These are phyloP conservation scores for Cryptotermes secundus DNA, from an alignment of 1,140 invertebrate genomes.

Conservation along the genomic window DNA sequence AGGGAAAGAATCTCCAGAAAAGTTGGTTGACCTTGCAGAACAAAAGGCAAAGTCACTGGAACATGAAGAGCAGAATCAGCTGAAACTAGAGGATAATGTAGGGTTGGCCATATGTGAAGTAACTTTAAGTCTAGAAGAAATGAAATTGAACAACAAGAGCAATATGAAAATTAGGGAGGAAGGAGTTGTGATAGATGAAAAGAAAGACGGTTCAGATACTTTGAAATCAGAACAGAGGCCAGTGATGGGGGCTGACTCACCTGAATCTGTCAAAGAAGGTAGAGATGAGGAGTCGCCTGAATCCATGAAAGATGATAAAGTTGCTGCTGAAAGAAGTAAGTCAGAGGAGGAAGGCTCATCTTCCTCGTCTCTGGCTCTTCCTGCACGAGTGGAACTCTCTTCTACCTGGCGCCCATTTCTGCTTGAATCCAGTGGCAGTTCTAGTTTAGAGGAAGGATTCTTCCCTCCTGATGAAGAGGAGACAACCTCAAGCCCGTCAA, in stretches of 20 bases:
- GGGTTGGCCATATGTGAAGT: too few species aligned
- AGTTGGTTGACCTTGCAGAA: neutral
- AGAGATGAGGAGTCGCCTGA: conserved; percentile 18
- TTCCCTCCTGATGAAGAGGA: conserved; percentile 68
- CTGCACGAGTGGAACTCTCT: conserved; percentile 27
- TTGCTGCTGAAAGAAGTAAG: conserved; percentile 21
- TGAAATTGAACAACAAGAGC: too few species aligned
- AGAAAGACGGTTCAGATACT: neutral
- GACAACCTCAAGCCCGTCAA: conserved; percentile 55
- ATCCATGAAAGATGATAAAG: neutral
- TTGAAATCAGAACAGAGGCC: neutral
- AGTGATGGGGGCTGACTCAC: neutral
- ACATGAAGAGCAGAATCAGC: too few species aligned
- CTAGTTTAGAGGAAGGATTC: conserved; percentile 78
- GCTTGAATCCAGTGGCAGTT: conserved; percentile 71
- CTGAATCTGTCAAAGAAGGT: neutral
- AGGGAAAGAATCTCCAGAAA: neutral
- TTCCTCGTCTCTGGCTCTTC: conserved; percentile 31
- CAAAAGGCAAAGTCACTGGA: neutral
- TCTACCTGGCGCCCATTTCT: conserved; percentile 79
- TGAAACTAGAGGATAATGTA: too few species aligned
- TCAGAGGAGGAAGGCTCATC: conserved; percentile 34
- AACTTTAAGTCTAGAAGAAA: too few species aligned
- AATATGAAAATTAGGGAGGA: neutral
- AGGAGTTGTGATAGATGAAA: neutral